phyloP scores from a whole-genome alignment of 2,888 invertebrate genomes.

The Pristionchus fissidentatus region DNA sequence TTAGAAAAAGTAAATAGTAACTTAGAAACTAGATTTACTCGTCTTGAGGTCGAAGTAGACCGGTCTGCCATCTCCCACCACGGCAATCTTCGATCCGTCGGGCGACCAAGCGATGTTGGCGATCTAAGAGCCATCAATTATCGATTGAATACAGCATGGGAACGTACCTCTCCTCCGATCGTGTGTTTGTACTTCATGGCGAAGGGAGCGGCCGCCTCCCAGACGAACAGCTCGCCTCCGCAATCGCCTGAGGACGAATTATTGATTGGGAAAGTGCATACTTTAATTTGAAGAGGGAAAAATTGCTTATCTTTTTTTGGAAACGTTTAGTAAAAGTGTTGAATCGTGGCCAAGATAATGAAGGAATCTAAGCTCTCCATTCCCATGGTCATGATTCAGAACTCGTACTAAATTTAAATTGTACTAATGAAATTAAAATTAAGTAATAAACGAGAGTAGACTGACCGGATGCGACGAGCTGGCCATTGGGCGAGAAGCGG shows the following conservation, averaged over 20 bases:
- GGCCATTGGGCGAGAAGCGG: slow-evolving; percentile 28
- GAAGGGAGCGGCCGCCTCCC: slow-evolving; percentile 1
- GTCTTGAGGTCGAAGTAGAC: slow-evolving; percentile 40
- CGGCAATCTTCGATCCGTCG: slow-evolving; percentile 3
- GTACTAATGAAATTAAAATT: neutral
- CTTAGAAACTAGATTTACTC: neutral
- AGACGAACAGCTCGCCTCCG: slow-evolving; percentile 20
- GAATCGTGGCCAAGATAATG: no score
- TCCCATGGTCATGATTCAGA: no score
- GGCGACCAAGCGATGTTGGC: slow-evolving; percentile 37
- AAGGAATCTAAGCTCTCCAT: no score
- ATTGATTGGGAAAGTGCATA: neutral
- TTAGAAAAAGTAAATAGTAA: neutral
- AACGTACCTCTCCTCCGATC: slow-evolving; percentile 1
- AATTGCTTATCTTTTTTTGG: no score
- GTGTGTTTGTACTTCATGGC: neutral
- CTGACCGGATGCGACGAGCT: slow-evolving; percentile 31
- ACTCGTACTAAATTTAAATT: no score
- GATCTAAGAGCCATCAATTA: neutral
- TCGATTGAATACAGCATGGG: neutral
- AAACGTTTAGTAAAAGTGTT: no score
- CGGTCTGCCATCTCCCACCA: slow-evolving; percentile 21
- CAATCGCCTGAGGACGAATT: slow-evolving; percentile 6
- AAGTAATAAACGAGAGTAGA: neutral
- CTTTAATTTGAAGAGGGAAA: no score